These are phyloP conservation scores for Ammodytes marinus DNA, from an alignment of 2,113 vertebrate genomes.

Conservation along the genomic window DNA sequence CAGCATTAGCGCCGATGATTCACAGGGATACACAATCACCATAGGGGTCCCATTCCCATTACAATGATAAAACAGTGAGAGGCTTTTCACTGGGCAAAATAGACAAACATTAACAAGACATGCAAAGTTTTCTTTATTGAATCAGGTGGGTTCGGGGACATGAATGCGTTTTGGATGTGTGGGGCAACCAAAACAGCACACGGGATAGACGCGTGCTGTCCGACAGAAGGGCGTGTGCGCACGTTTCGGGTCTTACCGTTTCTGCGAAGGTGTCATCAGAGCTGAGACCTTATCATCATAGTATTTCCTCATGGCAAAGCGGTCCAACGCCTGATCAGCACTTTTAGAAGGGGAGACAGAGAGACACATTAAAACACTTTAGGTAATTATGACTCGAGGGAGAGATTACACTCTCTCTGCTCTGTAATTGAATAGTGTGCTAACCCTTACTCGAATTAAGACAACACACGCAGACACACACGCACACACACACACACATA, in stretches of 20 bases:
- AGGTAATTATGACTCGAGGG: conserved; percentile 64
- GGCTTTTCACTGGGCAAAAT: conserved; percentile 1
- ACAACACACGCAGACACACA: conserved; percentile 45
- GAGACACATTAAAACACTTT: conserved; percentile 62
- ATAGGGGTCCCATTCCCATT: conserved; percentile 41
- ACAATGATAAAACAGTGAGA: conserved; percentile 39
- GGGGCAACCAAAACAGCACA: conserved; percentile 11
- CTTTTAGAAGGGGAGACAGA: conserved; percentile 80
- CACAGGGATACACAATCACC: conserved; percentile 32
- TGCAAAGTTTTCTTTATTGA: conserved; percentile 9
- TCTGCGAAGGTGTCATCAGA: conserved; percentile 97
- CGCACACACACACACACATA: conserved; percentile 49
- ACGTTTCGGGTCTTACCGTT: conserved; percentile 86
- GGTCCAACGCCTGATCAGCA: conserved; percentile 96
- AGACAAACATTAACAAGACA: conserved; percentile 23
- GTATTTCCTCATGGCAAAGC: conserved; percentile 99
- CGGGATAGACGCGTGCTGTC: conserved; percentile 10
- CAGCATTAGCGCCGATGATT: conserved; percentile 35
- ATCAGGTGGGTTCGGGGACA: conserved; percentile 31
- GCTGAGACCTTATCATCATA: conserved; percentile 97
- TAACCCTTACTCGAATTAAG: conserved; percentile 63
- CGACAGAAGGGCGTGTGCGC: conserved; percentile 50
- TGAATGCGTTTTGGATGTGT: conserved; percentile 38
- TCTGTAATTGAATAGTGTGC: conserved; percentile 60
- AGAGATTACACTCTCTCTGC: conserved; percentile 55